Base-by-base conservation (phyloP, 2,888 invertebrate genomes). In the Asteroscopus sphinx region DNA sequence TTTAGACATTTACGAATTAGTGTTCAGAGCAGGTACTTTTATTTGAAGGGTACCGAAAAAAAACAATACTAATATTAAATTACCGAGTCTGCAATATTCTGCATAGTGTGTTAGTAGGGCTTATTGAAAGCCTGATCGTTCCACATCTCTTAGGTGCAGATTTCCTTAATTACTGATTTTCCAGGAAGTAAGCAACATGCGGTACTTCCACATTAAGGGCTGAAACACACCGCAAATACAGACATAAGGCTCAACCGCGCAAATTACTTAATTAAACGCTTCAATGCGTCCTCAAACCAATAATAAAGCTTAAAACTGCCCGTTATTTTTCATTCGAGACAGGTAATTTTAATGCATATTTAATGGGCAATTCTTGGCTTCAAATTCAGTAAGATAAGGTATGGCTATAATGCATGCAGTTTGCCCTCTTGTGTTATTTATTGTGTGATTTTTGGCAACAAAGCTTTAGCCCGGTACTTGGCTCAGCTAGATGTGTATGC, bases 331-430 rank as follows among this genome's bases (percentile, higher is more conserved):
- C 87, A 91, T 90, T 84, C 84, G 73, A 77, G 88, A 83, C 93
- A 94, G 94, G 94, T 94, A 93, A 93, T 94, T 93, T 93, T 93
- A 93, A 94, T 94, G 93, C 92, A 94, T 94, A 93, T 92, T 92
- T 93, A 94, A 93, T 93, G 93, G 93, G 88, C 91, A 86, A 90
- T 90, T 93, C 92, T 94, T 94, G 94, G 94, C 94, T 93, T 94
- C 92, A 93, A 93, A 93, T 92, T 88, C 92, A 86, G 90, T 88
- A 92, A 91, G 94, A 94, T 94, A 94, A 93, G 93, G 93, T 91
- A 88, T 83, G 85, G 86, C 87, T 87, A 92, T 94, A 93, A 93
- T 93, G 93, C 92, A 93, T 92, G 88, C 93, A 91, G 93, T 92
- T 89, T 91, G 91, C 90, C 86, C 82, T 86, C 85, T 82, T 71